Percentiles rank a stretch among this genome's conserved stretches.
Evolutionary conservation across 1,140 invertebrate genomes (phyloP).

Genomic region (Rhopalosiphum padi): DNA sequence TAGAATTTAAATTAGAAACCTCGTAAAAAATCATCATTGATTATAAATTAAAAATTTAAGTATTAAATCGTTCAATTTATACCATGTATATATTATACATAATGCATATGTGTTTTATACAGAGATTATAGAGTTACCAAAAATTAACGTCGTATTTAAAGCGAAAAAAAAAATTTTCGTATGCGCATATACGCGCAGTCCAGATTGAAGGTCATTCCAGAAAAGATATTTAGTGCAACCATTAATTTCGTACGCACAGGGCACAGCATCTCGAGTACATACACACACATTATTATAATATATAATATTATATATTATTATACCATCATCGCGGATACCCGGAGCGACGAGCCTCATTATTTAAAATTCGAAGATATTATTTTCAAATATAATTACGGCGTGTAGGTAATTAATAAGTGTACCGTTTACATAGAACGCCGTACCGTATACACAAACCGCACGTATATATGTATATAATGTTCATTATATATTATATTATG

Average conservation of each 20-base stretch:
- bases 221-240: conserved; percentile 6
- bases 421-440: not conserved
- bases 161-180: not conserved
- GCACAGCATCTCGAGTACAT: not conserved
- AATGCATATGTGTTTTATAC: not conserved
- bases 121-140: not conserved
- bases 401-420: not conserved
- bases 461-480: not conserved
- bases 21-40: not conserved
- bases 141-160: not conserved
- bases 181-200: not conserved
- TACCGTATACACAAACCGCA: not conserved
- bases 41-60: not conserved
- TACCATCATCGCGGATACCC: not conserved
- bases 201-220: not conserved
- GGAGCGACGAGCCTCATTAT: not conserved
- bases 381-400: not conserved
- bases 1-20: not conserved
- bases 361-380: conserved; percentile 14
- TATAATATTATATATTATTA: not conserved
- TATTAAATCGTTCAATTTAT: not conserved
- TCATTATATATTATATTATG: not conserved
- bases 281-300: not conserved
- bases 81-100: not conserved
- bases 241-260: not conserved